Evolutionary conservation across 2,888 invertebrate species (phyloP).

Genomic region (Blera fallax): DNA sequence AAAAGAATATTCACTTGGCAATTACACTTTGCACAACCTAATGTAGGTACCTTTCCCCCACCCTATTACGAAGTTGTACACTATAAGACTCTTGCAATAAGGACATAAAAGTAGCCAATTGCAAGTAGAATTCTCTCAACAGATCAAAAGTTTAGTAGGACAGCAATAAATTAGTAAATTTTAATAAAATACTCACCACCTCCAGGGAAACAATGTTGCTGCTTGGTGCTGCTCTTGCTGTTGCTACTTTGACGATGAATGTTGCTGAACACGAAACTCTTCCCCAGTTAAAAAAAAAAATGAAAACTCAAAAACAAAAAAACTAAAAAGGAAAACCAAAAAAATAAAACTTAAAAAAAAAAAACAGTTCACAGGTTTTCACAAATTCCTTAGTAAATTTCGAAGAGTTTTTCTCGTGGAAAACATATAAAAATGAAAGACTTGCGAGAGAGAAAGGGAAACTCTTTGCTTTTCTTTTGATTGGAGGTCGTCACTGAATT

Average conservation of each 20-base stretch:
- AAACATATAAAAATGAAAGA: conserved; percentile 52
- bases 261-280: conserved; percentile 58
- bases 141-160: neutral
- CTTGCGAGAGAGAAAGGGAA: conserved; percentile 64
- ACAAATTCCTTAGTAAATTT: conserved; percentile 52
- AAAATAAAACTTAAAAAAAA: conserved; percentile 38
- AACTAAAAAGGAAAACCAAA: conserved; percentile 37
- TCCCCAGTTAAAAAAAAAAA: conserved; percentile 28
- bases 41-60: neutral
- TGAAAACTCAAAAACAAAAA: conserved; percentile 36
- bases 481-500: conserved; percentile 71
- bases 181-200: conserved; percentile 56
- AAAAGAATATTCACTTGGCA: conserved; percentile 68
- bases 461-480: conserved; percentile 69
- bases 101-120: neutral
- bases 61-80: neutral
- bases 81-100: neutral
- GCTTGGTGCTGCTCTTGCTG: conserved; percentile 52
- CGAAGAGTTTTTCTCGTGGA: conserved; percentile 59
- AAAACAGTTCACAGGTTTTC: conserved; percentile 59
- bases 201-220: conserved; percentile 68
- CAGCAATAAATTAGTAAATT: neutral
- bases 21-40: conserved; percentile 58
- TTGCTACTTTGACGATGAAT: conserved; percentile 39
- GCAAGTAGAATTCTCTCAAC: too few relatives aligned